Percentiles rank a stretch among this genome's conserved stretches.
These are phyloP conservation scores for Oconnorella tubifera DNA, from an alignment of 2,888 invertebrate genomes.

Conservation along the genomic window DNA sequence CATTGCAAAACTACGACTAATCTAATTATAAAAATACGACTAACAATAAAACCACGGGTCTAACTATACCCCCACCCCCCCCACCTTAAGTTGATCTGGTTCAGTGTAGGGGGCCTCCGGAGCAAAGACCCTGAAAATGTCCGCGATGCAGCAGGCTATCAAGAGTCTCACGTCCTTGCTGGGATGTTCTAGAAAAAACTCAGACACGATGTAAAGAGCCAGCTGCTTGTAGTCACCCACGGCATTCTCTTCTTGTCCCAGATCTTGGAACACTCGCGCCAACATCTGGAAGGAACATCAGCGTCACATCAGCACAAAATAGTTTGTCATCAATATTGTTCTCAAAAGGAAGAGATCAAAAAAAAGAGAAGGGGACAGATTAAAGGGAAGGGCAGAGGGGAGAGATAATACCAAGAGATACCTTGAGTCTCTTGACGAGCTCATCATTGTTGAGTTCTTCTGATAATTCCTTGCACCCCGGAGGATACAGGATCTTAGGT, in stretches of 20 bases:
- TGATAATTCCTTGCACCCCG: conserved; percentile 85
- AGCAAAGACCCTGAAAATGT: conserved; percentile 91
- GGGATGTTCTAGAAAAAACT: conserved; percentile 82
- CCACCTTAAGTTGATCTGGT: conserved; percentile 82
- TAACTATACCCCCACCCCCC: neutral
- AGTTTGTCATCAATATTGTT: no score
- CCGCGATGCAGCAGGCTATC: conserved; percentile 95
- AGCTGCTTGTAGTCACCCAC: conserved; percentile 59
- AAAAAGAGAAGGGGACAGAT: neutral
- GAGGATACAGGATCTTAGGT: conserved; percentile 68
- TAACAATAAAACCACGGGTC: no score
- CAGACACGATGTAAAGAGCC: conserved; percentile 86
- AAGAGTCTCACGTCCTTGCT: conserved; percentile 89
- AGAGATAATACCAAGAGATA: no score
- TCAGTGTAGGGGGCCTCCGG: conserved; percentile 98
- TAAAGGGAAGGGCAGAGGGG: neutral
- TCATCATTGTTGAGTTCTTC: conserved; percentile 95
- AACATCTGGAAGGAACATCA: conserved; percentile 41
- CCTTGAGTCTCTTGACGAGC: conserved; percentile 87
- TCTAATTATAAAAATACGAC: no score
- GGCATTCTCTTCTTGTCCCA: conserved; percentile 88
- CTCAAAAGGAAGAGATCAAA: neutral
- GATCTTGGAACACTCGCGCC: conserved; percentile 89
- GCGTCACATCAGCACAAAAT: conserved; percentile 1
- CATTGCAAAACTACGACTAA: no score